Evolutionary conservation across 2,888 invertebrate species (phyloP).

Genomic region (Trichacis sp.): DNA sequence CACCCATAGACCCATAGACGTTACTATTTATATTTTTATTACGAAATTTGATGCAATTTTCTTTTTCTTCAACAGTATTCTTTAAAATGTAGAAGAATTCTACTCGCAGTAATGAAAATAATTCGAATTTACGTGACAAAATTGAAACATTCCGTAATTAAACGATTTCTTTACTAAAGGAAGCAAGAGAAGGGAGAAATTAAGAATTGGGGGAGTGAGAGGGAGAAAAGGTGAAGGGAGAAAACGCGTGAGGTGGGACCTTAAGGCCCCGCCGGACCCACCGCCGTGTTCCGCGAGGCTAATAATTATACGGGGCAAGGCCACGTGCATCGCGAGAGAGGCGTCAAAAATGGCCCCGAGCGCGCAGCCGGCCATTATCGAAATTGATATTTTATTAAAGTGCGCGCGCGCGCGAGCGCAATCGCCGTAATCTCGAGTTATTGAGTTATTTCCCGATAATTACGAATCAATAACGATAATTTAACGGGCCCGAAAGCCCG

Average conservation of each 20-base stretch:
- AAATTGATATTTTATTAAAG: constrained; percentile 68
- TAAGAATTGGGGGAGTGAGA: constrained; percentile 23
- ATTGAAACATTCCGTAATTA: too few species aligned
- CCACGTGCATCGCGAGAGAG: constrained; percentile 51
- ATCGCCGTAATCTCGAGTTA: constrained; percentile 52
- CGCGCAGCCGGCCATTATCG: constrained; percentile 57
- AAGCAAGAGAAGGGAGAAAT: constrained; percentile 30
- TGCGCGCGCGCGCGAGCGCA: constrained; percentile 39
- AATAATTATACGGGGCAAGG: constrained; percentile 60
- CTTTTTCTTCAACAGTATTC: too few species aligned
- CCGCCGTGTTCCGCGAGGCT: constrained; percentile 68
- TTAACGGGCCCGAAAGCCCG: constrained; percentile 45
- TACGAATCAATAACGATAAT: constrained; percentile 62
- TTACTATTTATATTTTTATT: background rate
- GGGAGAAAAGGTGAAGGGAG: constrained; percentile 30
- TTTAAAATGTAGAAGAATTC: too few species aligned
- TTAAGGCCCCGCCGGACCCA: constrained; percentile 55
- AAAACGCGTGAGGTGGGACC: constrained; percentile 40
- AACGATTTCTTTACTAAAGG: background rate
- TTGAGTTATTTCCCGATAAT: constrained; percentile 65
- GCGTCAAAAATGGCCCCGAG: constrained; percentile 65
- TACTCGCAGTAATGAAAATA: too few species aligned
- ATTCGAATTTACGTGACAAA: too few species aligned
- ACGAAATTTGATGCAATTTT: too few species aligned
- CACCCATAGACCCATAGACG: too few species aligned